Conservation (phyloP, 2,888 invertebrate genomes). For the Ennomos fuscantarius region DNA sequence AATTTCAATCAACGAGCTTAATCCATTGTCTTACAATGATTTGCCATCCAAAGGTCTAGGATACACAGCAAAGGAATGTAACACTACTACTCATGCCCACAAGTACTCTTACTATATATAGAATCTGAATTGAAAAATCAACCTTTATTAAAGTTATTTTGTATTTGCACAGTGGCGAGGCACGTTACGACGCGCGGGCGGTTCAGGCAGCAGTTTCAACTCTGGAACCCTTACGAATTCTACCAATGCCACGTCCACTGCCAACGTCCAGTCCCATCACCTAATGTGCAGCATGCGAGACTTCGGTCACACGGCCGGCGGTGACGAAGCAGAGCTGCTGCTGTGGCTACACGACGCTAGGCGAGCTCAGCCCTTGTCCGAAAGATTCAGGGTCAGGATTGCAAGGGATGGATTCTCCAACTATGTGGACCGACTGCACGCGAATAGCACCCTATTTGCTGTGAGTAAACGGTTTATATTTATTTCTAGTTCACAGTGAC, state of each 20-base stretch:
- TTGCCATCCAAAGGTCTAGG: too few species aligned
- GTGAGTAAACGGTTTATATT: slow-evolving; percentile 64
- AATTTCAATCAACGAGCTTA: too few species aligned
- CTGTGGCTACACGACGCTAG: slow-evolving; percentile 94
- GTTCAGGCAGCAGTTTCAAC: slow-evolving; percentile 78
- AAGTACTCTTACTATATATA: too few species aligned
- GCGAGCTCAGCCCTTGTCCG: slow-evolving; percentile 92
- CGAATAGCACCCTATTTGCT: slow-evolving; percentile 95
- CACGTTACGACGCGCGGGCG: slow-evolving; percentile 76
- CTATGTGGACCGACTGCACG: slow-evolving; percentile 94
- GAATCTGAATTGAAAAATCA: too few species aligned
- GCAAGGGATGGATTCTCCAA: slow-evolving; percentile 96
- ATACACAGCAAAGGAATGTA: too few species aligned
- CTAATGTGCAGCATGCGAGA: slow-evolving; percentile 92
- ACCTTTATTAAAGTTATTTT: too few species aligned
- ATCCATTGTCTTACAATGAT: too few species aligned
- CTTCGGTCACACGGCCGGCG: slow-evolving; percentile 94
- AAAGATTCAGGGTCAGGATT: slow-evolving; percentile 94
- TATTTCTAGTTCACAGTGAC: background rate
- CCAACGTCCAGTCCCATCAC: slow-evolving; percentile 81
- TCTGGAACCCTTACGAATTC: slow-evolving; percentile 72
- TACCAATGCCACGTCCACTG: slow-evolving; percentile 44
- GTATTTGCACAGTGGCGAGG: slow-evolving; percentile 71
- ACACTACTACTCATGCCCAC: too few species aligned
- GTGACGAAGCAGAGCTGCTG: slow-evolving; percentile 95